Percentiles rank a stretch among this genome's conserved stretches.
Conservation (phyloP, 2,888 invertebrate genomes). For the Volucella inanis region DNA sequence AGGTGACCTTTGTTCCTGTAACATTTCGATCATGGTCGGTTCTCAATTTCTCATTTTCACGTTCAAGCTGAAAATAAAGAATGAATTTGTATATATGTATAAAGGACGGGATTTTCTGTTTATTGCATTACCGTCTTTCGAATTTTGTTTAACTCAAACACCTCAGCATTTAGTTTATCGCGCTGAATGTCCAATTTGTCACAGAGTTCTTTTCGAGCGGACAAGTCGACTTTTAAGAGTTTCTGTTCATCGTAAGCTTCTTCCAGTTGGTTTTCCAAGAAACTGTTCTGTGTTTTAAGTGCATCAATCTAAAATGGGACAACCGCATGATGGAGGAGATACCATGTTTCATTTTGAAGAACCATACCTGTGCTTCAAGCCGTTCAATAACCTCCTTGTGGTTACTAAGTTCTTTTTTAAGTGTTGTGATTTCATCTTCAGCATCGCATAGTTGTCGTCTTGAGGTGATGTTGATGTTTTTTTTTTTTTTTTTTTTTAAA, state of each 20-base stretch:
- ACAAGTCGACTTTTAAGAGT: slow-evolving; percentile 86
- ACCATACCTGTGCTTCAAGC: slow-evolving; percentile 85
- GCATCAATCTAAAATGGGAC: slow-evolving; percentile 78
- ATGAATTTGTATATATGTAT: slow-evolving; percentile 14
- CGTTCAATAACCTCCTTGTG: slow-evolving; percentile 84
- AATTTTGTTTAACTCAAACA: slow-evolving; percentile 84
- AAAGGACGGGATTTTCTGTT: slow-evolving; percentile 27
- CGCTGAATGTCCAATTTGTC: slow-evolving; percentile 87
- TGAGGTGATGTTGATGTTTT: slow-evolving; percentile 23
- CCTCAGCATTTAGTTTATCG: slow-evolving; percentile 85
- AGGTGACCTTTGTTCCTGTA: slow-evolving; percentile 80
- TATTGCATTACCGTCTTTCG: slow-evolving; percentile 76
- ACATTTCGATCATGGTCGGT: slow-evolving; percentile 77
- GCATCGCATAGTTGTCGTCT: slow-evolving; percentile 84
- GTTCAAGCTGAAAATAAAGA: slow-evolving; percentile 83
- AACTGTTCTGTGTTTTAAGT: slow-evolving; percentile 85
- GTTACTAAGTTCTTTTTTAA: slow-evolving; percentile 86
- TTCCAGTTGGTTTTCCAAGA: slow-evolving; percentile 87
- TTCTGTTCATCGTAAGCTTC: slow-evolving; percentile 85
- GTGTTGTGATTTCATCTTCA: slow-evolving; percentile 85
- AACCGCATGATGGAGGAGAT: not conserved
- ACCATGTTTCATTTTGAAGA: too few species aligned
- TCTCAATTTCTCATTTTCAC: slow-evolving; percentile 83
- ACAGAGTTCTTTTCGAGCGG: slow-evolving; percentile 85
- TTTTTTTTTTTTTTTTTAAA: slow-evolving; percentile 43